Evolutionary conservation across 2,113 vertebrate species (phyloP).

Genomic region (Setophaga petechia): DNA sequence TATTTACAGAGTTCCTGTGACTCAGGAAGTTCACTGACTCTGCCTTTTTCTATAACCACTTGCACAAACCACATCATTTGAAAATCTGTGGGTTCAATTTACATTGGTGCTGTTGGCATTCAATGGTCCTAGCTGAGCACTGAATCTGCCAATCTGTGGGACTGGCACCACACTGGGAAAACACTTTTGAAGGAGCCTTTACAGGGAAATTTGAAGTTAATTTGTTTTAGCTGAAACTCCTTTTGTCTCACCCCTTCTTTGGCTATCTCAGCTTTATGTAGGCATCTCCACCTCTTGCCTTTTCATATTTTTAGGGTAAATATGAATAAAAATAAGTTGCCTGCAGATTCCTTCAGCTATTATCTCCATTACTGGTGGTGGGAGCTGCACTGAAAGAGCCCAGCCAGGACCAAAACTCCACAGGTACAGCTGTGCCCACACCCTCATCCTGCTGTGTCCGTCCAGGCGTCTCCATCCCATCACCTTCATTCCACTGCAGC

Average conservation of each 20-base stretch:
- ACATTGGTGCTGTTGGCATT: background rate
- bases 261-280: background rate
- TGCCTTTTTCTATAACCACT: background rate
- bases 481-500: background rate
- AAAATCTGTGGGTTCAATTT: background rate
- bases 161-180: background rate
- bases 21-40: background rate
- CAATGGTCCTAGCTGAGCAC: background rate
- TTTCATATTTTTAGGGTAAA: background rate
- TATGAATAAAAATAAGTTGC: background rate
- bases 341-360: background rate
- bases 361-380: background rate
- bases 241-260: background rate
- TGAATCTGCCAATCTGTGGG: background rate
- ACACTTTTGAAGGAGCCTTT: background rate
- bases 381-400: background rate
- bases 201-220: background rate
- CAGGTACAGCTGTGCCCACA: too few relatives aligned
- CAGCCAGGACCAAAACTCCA: background rate
- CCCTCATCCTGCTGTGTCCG: background rate
- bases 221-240: background rate
- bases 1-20: background rate
- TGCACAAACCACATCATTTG: background rate
- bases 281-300: background rate
- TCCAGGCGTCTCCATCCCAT: fast-evolving